Evolutionary conservation across 2,113 vertebrate genomes (phyloP), one percentile per base, ranked within the genome.

Genomic region (Protobothrops flavoviridis): DNA sequence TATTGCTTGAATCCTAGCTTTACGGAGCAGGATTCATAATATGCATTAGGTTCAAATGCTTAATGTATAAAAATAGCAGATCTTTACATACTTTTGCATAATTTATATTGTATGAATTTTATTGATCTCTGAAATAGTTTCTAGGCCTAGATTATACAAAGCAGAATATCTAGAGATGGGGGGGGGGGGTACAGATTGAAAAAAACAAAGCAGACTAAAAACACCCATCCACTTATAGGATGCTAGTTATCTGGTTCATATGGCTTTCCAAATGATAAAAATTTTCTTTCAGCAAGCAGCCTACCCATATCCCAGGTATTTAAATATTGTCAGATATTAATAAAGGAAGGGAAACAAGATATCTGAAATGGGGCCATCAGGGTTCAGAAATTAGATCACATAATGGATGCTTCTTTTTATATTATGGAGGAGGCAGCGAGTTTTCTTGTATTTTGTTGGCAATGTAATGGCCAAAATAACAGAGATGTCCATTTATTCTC

Each of bases 391-490:
- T 95, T 95, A 93, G 95, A 94, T 92, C 53, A 86, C 23, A 93
- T 93, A 97, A 97, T 96, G 97, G 94, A 96, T 94, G 94, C 93
- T 90, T 96, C 97, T 97, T 97, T 81, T 97, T 95, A 96, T 85
- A 89, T 85, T 95, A 50, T 0, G 94, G 93, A 93, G 95, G 95
- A 97, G 93, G 95, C 95, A 95, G 93, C 53, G 20, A 92, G 55
- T 91, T 93, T 85, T 95, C 93, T 94, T 94, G 93, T 93, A 93
- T 0, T 0, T 89, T 93, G 92, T 95, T 0, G 92, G 93, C 93
- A 92, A 92, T 55, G 90, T 92, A 94, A 91, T 0, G 89, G 92
- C 94, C 94, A 20, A 86, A 93, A 52, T 93, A 94, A 94, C 93
- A 93, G 94, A 93, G 69, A 15, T 90, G 92, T 92, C 93, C 74